A percentile compares a stretch with the other conserved stretches of the same genome.
Conservation (phyloP, 2,797 vertebrate genomes). For the Zalophus californianus region DNA sequence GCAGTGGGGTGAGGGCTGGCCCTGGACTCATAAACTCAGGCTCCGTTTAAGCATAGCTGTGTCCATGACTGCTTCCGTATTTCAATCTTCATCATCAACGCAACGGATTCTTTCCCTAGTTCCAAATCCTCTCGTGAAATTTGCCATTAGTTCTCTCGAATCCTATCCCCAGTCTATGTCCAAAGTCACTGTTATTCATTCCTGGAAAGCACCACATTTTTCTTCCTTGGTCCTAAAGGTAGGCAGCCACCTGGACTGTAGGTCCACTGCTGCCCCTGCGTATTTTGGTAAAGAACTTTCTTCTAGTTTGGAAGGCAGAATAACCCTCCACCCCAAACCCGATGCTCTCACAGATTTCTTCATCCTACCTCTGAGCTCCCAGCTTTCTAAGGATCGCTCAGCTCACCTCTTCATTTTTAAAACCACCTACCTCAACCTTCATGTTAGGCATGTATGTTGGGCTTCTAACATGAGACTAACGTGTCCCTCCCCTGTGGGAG, state of each 20-base stretch:
- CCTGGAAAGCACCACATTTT: not conserved
- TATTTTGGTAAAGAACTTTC: not conserved
- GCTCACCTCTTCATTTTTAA: not conserved
- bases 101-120: not conserved
- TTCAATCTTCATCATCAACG: not conserved
- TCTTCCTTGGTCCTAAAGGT: not conserved
- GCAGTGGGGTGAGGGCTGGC: not conserved
- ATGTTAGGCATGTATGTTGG: not conserved
- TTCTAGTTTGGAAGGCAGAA: not conserved
- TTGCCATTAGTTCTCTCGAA: not conserved
- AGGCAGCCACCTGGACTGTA: not conserved
- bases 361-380: not conserved
- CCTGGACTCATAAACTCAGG: not conserved
- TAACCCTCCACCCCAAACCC: not conserved
- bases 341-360: not conserved
- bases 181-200: not conserved
- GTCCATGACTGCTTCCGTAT: not conserved
- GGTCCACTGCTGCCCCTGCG: rapidly evolving
- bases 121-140: not conserved
- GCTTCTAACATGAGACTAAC: not conserved
- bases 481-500: too few species aligned
- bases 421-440: not conserved
- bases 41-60: not conserved
- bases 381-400: not conserved
- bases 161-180: not conserved